Evolutionary conservation across 2,888 invertebrate genomes (phyloP).

Genomic region (Cheilosia impressa): DNA sequence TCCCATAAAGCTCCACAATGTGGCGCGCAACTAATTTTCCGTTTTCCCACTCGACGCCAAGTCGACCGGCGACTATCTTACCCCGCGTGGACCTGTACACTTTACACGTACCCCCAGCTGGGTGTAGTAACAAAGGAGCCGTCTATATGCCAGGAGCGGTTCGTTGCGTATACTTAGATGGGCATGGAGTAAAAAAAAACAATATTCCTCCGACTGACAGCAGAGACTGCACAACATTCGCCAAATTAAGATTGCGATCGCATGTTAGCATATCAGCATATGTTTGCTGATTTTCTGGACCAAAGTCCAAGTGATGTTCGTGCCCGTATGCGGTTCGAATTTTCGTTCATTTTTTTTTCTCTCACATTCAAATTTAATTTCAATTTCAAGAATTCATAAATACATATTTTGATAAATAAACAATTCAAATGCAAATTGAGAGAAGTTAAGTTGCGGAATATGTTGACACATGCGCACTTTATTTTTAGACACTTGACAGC

Average conservation of each 20-base stretch:
- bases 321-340: not conserved
- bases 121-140: slow-evolving; percentile 15
- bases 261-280: slow-evolving; percentile 5
- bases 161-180: slow-evolving; percentile 1
- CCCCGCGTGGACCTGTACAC: not conserved
- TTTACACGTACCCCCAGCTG: not conserved
- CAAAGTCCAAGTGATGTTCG: not conserved
- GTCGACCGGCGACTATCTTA: slow-evolving; percentile 12
- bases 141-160: slow-evolving; percentile 1
- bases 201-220: not conserved
- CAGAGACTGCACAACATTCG: slow-evolving; percentile 15
- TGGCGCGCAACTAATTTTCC: slow-evolving; percentile 48
- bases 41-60: slow-evolving; percentile 48
- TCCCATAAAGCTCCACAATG: not conserved
- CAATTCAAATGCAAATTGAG: slow-evolving; percentile 15
- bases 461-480: not conserved
- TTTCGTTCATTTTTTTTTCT: not conserved
- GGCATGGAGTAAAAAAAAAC: not conserved
- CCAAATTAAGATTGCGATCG: slow-evolving; percentile 22
- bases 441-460: not conserved
- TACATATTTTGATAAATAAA: slow-evolving; percentile 30
- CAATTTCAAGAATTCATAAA: slow-evolving; percentile 3
- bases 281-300: slow-evolving; percentile 17
- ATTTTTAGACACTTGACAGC: not conserved
- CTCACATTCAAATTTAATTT: slow-evolving; percentile 3